phyloP scores from a whole-genome alignment of 1,140 invertebrate species.

The Bicyclus anynana region DNA sequence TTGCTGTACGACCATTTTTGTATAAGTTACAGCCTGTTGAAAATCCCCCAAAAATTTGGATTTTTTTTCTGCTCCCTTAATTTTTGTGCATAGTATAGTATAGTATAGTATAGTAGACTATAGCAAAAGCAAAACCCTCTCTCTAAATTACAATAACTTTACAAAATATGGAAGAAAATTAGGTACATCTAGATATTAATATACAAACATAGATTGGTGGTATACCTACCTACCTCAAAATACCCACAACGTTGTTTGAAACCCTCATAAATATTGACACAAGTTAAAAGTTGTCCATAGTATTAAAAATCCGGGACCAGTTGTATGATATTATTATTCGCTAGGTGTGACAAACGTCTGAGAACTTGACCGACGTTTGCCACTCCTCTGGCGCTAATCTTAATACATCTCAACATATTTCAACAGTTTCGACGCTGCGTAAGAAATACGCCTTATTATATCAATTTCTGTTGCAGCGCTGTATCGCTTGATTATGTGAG shows the following conservation, averaged over 20 bases:
- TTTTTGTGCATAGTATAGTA: no score
- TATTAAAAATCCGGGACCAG: slow-evolving; percentile 3
- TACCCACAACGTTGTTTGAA: neutral
- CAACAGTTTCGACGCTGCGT: slow-evolving; percentile 17
- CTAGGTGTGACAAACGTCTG: slow-evolving; percentile 21
- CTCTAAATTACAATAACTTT: no score
- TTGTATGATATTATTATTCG: neutral
- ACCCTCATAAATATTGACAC: neutral
- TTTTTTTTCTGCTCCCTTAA: no score
- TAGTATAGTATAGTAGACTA: no score
- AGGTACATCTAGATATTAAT: no score
- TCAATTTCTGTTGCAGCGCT: slow-evolving; percentile 15
- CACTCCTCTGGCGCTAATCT: slow-evolving; percentile 25
- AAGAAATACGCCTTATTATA: slow-evolving; percentile 19
- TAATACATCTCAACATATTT: slow-evolving; percentile 21
- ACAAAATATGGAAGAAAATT: no score
- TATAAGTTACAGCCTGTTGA: no score
- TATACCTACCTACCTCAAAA: neutral
- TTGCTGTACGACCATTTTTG: no score
- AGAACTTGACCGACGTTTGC: slow-evolving; percentile 26
- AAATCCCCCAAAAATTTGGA: no score
- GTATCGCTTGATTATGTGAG: slow-evolving; percentile 5
- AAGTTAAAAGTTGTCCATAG: slow-evolving; percentile 5
- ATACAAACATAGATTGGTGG: no score
- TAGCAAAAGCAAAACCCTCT: no score